A percentile compares a stretch with the other conserved stretches of the same genome.
phyloP scores from a whole-genome alignment of 2,888 invertebrate species.

The Ariolimax columbianus region DNA sequence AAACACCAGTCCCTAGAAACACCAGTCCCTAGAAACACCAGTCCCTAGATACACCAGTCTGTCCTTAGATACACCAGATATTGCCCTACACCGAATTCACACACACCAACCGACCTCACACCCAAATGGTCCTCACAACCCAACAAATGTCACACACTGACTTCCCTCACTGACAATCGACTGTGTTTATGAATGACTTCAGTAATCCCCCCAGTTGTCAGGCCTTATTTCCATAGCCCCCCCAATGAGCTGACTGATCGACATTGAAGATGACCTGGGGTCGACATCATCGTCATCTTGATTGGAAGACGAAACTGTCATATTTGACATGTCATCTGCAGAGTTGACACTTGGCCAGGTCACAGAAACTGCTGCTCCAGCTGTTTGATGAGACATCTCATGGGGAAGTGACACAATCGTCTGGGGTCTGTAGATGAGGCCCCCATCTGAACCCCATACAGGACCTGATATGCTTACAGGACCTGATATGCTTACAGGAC shows the following conservation, averaged over 20 bases:
- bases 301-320: slow-evolving; percentile 14
- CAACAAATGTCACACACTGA: too few relatives aligned
- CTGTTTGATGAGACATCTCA: background rate
- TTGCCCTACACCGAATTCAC: too few relatives aligned
- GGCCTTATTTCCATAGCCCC: slow-evolving; percentile 56
- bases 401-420: background rate
- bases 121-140: too few relatives aligned
- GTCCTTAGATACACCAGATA: too few relatives aligned
- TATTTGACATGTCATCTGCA: background rate
- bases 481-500: background rate
- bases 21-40: too few relatives aligned
- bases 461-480: background rate
- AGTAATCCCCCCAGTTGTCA: slow-evolving; percentile 51
- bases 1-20: too few relatives aligned
- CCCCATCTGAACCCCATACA: slow-evolving; percentile 17
- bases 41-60: too few relatives aligned
- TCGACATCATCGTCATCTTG: slow-evolving; percentile 2
- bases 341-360: slow-evolving; percentile 10
- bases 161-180: too few relatives aligned
- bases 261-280: slow-evolving; percentile 27
- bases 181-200: slow-evolving; percentile 24
- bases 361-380: background rate
- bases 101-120: too few relatives aligned
- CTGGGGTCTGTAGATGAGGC: slow-evolving; percentile 23
- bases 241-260: slow-evolving; percentile 55